Evolutionary conservation across 1,140 invertebrate genomes (phyloP).

Genomic region (Spodoptera litura): DNA sequence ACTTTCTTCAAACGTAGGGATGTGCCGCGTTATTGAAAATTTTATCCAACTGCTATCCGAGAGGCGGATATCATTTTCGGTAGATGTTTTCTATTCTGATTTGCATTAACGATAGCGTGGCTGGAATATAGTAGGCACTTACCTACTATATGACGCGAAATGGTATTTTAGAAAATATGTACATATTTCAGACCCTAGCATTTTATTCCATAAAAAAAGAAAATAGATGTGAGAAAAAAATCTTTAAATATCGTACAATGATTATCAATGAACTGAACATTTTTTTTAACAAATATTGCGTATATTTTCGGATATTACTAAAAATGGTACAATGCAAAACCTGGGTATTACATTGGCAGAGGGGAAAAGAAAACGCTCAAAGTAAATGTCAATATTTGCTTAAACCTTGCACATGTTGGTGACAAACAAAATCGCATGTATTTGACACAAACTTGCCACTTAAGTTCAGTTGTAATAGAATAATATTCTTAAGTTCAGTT

Average conservation of each 20-base stretch:
- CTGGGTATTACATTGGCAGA: background rate
- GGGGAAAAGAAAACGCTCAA: slow-evolving; percentile 48
- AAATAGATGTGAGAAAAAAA: too few species aligned
- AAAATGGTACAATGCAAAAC: background rate
- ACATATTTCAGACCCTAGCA: too few species aligned
- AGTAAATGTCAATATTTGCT: slow-evolving; percentile 76
- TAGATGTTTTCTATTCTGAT: slow-evolving; percentile 8
- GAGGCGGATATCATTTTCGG: slow-evolving; percentile 12
- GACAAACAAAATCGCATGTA: slow-evolving; percentile 29
- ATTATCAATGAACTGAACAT: too few species aligned
- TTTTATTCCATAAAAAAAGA: too few species aligned
- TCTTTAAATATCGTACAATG: too few species aligned
- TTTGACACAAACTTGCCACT: slow-evolving; percentile 45
- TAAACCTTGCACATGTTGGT: slow-evolving; percentile 55
- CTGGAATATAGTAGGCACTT: background rate
- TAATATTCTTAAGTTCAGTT: background rate
- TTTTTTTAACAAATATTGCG: background rate
- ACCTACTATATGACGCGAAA: background rate
- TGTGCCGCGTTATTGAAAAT: slow-evolving; percentile 37
- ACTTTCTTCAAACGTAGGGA: slow-evolving; percentile 55
- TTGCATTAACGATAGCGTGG: background rate
- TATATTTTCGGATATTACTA: slow-evolving; percentile 3
- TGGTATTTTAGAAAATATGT: too few species aligned
- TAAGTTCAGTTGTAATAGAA: background rate
- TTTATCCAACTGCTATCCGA: slow-evolving; percentile 17